phyloP scores from a whole-genome alignment of 2,888 invertebrate species.

The Zaprionus bogoriensis region DNA sequence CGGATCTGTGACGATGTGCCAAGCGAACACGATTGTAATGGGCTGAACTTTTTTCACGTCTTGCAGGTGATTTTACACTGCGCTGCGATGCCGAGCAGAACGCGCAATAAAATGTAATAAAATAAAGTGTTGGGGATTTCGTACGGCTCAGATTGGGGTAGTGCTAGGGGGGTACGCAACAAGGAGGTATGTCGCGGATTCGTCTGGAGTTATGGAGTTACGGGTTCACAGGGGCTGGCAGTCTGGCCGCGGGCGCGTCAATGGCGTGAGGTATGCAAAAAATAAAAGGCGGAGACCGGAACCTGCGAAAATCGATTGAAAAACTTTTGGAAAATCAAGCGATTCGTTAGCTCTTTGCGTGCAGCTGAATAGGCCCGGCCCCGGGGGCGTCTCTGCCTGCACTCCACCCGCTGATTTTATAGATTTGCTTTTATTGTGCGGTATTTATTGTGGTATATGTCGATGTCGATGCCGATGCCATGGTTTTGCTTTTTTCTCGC shows the following conservation, averaged over 20 bases:
- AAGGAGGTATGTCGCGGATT: too few species aligned
- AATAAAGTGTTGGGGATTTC: slow-evolving; percentile 75
- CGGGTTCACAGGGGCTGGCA: slow-evolving; percentile 6
- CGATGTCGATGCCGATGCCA: not conserved
- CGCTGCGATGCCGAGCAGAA: slow-evolving; percentile 38
- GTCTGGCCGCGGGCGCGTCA: slow-evolving; percentile 44
- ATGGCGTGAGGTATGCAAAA: slow-evolving; percentile 61
- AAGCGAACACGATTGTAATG: slow-evolving; percentile 21
- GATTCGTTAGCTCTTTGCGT: slow-evolving; percentile 52
- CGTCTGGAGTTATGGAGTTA: not conserved
- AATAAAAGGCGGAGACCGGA: slow-evolving; percentile 24
- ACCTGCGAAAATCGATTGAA: slow-evolving; percentile 60
- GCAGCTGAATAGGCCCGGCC: slow-evolving; percentile 28
- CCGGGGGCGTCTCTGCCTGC: not conserved
- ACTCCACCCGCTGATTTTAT: slow-evolving; percentile 26
- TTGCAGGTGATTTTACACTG: slow-evolving; percentile 8
- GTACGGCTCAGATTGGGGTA: slow-evolving; percentile 39
- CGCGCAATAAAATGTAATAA: slow-evolving; percentile 70
- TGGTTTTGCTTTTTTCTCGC: not conserved
- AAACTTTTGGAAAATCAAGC: slow-evolving; percentile 61
- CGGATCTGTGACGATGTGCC: slow-evolving; percentile 6
- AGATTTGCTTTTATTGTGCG: slow-evolving; percentile 66
- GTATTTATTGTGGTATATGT: slow-evolving; percentile 62
- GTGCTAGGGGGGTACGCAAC: not conserved
- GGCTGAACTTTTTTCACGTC: slow-evolving; percentile 10